Conservation (phyloP, 2,113 vertebrate species). For the Notothenia coriiceps region DNA sequence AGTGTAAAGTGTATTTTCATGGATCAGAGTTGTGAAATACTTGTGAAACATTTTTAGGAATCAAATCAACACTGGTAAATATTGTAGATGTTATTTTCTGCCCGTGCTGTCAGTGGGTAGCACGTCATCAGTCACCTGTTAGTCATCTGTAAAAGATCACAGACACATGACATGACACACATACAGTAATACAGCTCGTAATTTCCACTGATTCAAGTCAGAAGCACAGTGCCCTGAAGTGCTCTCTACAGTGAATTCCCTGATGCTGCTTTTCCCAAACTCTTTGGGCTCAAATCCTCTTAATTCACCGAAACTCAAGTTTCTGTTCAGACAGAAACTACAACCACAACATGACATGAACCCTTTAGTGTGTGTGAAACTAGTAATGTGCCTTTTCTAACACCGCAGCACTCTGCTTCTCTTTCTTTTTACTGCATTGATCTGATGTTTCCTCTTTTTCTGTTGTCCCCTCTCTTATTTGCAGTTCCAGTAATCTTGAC, state of each 20-base stretch:
- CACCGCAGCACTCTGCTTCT: conserved; percentile 15
- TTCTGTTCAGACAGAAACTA: conserved; percentile 41
- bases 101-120: not conserved
- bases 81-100: not conserved
- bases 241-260: conserved; percentile 4
- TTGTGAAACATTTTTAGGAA: too few relatives aligned
- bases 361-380: conserved; percentile 16
- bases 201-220: not conserved
- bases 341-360: conserved; percentile 4
- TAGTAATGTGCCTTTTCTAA: not conserved
- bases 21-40: not conserved
- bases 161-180: not conserved
- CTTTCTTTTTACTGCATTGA: not conserved
- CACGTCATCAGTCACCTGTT: not conserved
- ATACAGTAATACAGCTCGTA: not conserved
- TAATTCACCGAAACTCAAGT: not conserved
- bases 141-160: not conserved
- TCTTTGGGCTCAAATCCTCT: not conserved
- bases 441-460: conserved; percentile 39
- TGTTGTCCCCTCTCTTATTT: not conserved
- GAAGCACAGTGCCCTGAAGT: not conserved
- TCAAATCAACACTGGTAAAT: not conserved
- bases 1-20: not conserved
- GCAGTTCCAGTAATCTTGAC: conserved; percentile 29
- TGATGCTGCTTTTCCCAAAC: not conserved